Evolutionary conservation across 2,888 invertebrate species (phyloP).

Genomic region (Pseudeuparius sepicola): DNA sequence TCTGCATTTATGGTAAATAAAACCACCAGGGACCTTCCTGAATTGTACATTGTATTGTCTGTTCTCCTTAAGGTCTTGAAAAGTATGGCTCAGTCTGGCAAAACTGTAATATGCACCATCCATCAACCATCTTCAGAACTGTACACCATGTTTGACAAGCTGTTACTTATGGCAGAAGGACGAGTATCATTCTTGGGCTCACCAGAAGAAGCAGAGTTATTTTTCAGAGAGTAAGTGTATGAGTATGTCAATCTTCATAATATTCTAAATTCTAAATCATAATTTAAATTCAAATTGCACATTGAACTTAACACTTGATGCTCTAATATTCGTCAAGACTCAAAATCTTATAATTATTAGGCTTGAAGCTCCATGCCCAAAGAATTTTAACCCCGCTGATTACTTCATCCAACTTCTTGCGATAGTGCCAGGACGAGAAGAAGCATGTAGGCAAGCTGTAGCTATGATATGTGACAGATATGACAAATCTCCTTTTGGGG

Average conservation of each 20-base stretch:
- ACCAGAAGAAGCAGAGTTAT: slow-evolving; percentile 63
- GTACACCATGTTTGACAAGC: slow-evolving; percentile 81
- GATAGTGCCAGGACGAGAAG: slow-evolving; percentile 74
- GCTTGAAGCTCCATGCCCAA: slow-evolving; percentile 72
- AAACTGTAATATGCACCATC: slow-evolving; percentile 85
- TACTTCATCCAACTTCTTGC: slow-evolving; percentile 86
- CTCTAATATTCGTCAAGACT: too few species aligned
- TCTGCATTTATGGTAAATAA: too few species aligned
- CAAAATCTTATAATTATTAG: too few species aligned
- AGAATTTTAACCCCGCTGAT: slow-evolving; percentile 90
- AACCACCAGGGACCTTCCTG: too few species aligned
- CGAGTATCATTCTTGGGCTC: slow-evolving; percentile 81
- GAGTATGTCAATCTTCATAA: too few species aligned
- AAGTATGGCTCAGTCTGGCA: slow-evolving; percentile 66
- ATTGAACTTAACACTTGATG: too few species aligned
- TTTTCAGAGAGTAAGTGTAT: slow-evolving; percentile 62
- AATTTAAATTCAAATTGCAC: too few species aligned
- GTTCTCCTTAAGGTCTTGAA: slow-evolving; percentile 45
- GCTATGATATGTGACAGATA: slow-evolving; percentile 72
- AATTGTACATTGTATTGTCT: background rate
- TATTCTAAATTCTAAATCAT: too few species aligned
- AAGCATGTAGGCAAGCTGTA: slow-evolving; percentile 66
- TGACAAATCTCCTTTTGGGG: slow-evolving; percentile 53
- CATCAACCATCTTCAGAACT: slow-evolving; percentile 93
- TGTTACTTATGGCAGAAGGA: slow-evolving; percentile 85